Percentiles rank a stretch among this genome's conserved stretches.
phyloP scores from a whole-genome alignment of 2,113 vertebrate genomes.

The Marcusenius ussheri region DNA sequence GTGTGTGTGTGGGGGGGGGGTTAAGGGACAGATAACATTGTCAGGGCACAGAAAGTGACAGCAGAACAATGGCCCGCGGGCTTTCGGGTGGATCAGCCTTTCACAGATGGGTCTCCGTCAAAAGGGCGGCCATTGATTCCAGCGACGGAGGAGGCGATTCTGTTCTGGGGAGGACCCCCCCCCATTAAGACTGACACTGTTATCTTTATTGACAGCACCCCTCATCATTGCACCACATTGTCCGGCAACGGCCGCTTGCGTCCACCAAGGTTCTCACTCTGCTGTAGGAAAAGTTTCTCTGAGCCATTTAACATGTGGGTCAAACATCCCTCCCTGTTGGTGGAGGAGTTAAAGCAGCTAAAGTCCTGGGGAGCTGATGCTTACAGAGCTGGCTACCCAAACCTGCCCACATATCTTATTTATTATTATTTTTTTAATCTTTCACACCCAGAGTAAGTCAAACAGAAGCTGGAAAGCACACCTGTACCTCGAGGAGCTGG shows the following conservation, averaged over 20 bases:
- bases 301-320: background rate
- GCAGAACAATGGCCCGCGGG: slow-evolving; percentile 67
- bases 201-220: slow-evolving; percentile 46
- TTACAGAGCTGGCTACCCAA: background rate
- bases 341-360: background rate
- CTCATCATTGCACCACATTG: background rate
- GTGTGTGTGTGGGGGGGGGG: background rate
- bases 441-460: background rate
- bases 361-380: background rate
- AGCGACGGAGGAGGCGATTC: slow-evolving; percentile 58
- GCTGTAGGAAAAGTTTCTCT: background rate
- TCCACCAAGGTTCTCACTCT: slow-evolving; percentile 1
- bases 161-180: slow-evolving; percentile 58
- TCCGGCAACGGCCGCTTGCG: background rate
- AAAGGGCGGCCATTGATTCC: slow-evolving; percentile 56
- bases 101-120: slow-evolving; percentile 56
- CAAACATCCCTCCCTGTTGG: background rate
- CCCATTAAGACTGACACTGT: slow-evolving; percentile 63
- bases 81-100: slow-evolving; percentile 60
- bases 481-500: slow-evolving; percentile 48
- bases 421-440: background rate
- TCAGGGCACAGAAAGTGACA: slow-evolving; percentile 73
- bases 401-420: background rate
- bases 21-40: slow-evolving; percentile 76
- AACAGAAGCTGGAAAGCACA: background rate